Conservation (phyloP, 2,113 vertebrate genomes). For the Triplophysa rosa region DNA sequence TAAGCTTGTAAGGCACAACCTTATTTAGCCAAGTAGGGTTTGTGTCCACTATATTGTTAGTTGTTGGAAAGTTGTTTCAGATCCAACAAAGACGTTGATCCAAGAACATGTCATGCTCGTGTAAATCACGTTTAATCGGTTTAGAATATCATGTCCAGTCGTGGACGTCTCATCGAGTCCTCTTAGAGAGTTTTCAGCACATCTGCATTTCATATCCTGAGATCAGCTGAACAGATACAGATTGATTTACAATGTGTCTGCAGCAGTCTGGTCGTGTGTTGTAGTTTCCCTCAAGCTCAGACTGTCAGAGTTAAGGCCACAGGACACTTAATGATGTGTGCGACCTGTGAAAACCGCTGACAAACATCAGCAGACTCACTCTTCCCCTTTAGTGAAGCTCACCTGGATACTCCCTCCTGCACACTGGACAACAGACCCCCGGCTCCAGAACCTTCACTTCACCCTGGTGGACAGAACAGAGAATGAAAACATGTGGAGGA, state of each 20-base stretch:
- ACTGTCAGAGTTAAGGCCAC: not conserved
- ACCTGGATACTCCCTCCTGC: constrained; percentile 74
- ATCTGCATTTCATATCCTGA: not conserved
- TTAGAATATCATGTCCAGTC: not conserved
- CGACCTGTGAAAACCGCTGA: constrained; percentile 20
- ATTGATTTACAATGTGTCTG: not conserved
- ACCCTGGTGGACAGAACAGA: constrained; percentile 65
- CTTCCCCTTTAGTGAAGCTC: not conserved
- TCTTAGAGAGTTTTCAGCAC: not conserved
- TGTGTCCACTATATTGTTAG: not conserved
- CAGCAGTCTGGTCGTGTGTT: not conserved
- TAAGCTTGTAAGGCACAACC: not conserved
- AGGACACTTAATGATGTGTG: constrained; percentile 32
- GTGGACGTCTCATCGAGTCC: not conserved
- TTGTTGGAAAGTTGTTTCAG: not conserved
- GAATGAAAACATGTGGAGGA: constrained; percentile 23
- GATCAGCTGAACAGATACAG: not conserved
- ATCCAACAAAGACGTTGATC: not conserved
- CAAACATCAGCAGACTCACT: constrained; percentile 23
- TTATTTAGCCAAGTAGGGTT: not conserved
- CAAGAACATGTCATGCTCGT: not conserved
- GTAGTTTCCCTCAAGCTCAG: not conserved
- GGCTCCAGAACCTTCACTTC: constrained; percentile 79
- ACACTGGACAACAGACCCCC: constrained; percentile 82
- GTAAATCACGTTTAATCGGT: not conserved